Conservation (phyloP, 2,113 vertebrate species). For the Mirza zaza region DNA sequence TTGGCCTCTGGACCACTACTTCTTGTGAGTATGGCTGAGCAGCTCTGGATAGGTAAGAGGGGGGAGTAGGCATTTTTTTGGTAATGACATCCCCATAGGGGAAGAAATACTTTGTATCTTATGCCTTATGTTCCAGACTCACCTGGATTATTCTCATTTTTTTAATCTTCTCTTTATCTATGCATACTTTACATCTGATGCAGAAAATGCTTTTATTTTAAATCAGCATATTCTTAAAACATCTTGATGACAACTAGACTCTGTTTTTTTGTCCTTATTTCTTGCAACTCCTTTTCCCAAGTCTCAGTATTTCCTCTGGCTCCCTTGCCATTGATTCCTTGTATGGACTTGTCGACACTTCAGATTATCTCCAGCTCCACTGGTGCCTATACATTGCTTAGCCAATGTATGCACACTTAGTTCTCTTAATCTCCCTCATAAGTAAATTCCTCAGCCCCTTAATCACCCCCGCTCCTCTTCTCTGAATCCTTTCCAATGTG, state of each 20-base stretch:
- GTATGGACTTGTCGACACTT: slow-evolving; percentile 46
- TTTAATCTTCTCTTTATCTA: background rate
- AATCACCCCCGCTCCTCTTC: slow-evolving; percentile 80
- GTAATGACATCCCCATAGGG: background rate
- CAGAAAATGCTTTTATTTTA: slow-evolving; percentile 23
- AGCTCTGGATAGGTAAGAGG: background rate
- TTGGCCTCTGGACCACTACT: background rate
- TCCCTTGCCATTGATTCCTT: slow-evolving; percentile 43
- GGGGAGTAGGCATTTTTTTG: background rate
- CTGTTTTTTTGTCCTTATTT: slow-evolving; percentile 11
- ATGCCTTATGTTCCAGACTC: background rate
- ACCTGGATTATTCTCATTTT: background rate
- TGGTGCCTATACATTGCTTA: slow-evolving; percentile 60
- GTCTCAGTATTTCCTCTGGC: slow-evolving; percentile 14
- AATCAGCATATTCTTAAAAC: background rate
- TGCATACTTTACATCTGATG: background rate
- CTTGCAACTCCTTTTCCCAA: background rate
- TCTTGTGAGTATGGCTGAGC: background rate
- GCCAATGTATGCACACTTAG: slow-evolving; percentile 74
- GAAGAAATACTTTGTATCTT: background rate
- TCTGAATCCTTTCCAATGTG: slow-evolving; percentile 83
- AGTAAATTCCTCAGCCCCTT: slow-evolving; percentile 81
- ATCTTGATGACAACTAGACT: background rate
- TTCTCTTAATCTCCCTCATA: slow-evolving; percentile 79
- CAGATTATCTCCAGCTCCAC: slow-evolving; percentile 47